Evolutionary conservation across 2,888 invertebrate species (phyloP), one percentile per base, ranked within the genome.

Genomic region (Tipula lateralis): DNA sequence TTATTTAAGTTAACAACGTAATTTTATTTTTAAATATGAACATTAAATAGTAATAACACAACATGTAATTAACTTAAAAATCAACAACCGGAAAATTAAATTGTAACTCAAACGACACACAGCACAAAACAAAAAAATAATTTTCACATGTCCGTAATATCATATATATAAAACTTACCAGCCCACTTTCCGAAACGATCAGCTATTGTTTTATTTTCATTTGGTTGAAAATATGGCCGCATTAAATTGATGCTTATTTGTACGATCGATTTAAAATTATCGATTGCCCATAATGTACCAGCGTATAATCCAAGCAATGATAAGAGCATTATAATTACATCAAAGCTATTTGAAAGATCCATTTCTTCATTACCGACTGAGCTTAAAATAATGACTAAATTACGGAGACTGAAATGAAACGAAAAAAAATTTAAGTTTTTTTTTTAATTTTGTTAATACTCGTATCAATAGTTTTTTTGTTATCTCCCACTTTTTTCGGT

Each of bases 181-280:
- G 97, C 97, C 97, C 97, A 97, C 86, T 93, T 91, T 87, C 97
- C 97, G 89, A 93, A 97, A 88, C 93, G 94, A 88, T 93, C 93
- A 44, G 91, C 88, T 85, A 95, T 89, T 13, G 91, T 90, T 87
- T 92, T 91, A 86, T 93, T 93, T 88, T 93, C 92, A 84, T 92
- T 88, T 0, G 94, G 93, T 86, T 93, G 91, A 87, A 95, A 93
- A 87, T 92, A 93, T 29, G 95, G 95, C 88, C 93, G 92, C 88
- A 95, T 88, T 87, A 93, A 88, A 1, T 93, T 92, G 87, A 92
- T 91, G 81, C 92, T 87, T 85, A 93, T 90, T 87, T 93, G 92
- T 85, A 93, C 87, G 0, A 93, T 88, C 86, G 93, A 93, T 91
- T 93, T 93, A 50, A 94, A 88, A 66, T 93, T 92, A 86, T 94